Base-by-base conservation (phyloP, 2,888 invertebrate genomes). In the Cetonia aurata region DNA sequence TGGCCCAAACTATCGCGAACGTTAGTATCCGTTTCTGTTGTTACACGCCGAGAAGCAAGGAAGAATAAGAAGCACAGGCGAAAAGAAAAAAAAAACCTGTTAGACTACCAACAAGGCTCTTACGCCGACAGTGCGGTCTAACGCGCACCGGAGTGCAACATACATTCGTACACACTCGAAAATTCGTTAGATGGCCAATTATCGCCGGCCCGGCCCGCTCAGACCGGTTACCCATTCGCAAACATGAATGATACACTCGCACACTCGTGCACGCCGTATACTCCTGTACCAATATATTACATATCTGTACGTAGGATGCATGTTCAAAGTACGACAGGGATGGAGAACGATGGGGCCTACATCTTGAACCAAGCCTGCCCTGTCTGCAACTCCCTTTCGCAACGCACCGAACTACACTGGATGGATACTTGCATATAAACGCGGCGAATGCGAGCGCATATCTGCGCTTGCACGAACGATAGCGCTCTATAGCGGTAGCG, bases 381-480 rank as follows among this genome's bases (percentile, higher is more conserved):
- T 69, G 57, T 13, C 31, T 50, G 59, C 60, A 60, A 33, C 52
- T 13, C 33, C 33, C 62, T 50, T 65, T 65, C 50, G 25, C 62
- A 50, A 52, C 46, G 13, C 48, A 13, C 42, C 31, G 48, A 48
- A 57, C 56, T 46, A 33, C 37, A 56, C 67, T 12, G 19, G 19
- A 13, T 62, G n/a, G 33, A 10, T 56, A 67, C 48, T 57, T 67
- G 67, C 74, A 74, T 71, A n/a, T n/a, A n/a, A 73, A 72, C 71
- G 69, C 73, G 70, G 41, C 62, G 71, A 72, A 70, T 66, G 67
- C 69, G 71, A 59, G 71, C 71, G 69, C 73, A 73, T 74, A 76
- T 72, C 75, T 72, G 80, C 76, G 74, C 75, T 72, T 71, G 71
- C 75, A 76, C 73, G 77, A 76, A 71, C 77, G 75, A 76, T 77